These are phyloP conservation scores for Dynastes maya DNA, from an alignment of 2,888 invertebrate species.

Conservation along the genomic window DNA sequence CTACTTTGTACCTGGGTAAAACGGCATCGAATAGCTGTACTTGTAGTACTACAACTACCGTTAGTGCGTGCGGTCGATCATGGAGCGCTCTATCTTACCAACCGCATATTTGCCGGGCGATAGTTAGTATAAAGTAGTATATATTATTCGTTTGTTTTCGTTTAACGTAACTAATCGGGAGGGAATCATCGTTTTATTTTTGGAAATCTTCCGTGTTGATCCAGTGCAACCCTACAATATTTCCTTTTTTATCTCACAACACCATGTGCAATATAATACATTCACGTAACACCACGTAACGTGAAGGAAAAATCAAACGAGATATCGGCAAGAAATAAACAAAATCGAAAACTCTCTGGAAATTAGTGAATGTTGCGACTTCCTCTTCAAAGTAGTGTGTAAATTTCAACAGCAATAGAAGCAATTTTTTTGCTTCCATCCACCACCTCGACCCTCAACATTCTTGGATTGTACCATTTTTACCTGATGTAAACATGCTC, in stretches of 20 bases:
- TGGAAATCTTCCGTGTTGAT: too few relatives aligned
- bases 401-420: not conserved
- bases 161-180: not conserved
- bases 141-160: conserved; percentile 40
- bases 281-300: not conserved
- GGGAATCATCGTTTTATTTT: too few relatives aligned
- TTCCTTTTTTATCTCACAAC: not conserved
- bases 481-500: conserved; percentile 23
- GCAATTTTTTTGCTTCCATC: not conserved
- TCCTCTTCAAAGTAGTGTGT: conserved; percentile 8
- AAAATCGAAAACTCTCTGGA: not conserved
- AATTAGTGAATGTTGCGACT: conserved; percentile 11
- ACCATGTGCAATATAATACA: not conserved
- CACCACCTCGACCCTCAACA: not conserved
- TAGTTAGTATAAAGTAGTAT: not conserved
- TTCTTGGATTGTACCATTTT: conserved; percentile 25
- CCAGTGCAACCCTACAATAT: not conserved
- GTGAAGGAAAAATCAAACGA: conserved; percentile 10
- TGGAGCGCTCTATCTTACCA: conserved; percentile 58
- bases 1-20: conserved; percentile 70
- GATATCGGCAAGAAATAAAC: conserved; percentile 1
- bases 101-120: conserved; percentile 44
- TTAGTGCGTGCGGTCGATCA: conserved; percentile 66
- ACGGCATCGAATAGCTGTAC: conserved; percentile 66
- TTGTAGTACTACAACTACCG: conserved; percentile 71